Base-by-base conservation (phyloP, 2,113 vertebrate species). In the Neotragus pygmaeus region DNA sequence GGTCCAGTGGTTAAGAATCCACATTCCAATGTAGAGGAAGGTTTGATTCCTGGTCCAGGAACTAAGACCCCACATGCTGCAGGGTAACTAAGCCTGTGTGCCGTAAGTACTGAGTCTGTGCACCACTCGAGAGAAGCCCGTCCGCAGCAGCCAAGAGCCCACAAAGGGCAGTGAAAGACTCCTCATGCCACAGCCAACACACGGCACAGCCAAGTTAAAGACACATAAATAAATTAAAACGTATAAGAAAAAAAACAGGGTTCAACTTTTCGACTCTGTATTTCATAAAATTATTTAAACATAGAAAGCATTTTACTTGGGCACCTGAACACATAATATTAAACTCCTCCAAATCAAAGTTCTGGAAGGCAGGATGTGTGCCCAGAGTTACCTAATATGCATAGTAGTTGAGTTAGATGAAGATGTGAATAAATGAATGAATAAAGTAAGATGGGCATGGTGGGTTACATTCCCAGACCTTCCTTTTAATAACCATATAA, bases 51-150 rank as follows among this genome's bases (percentile, higher is more conserved):
- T 43, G 12, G 12, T 27, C 23, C 70, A 27, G 70, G 39, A 75
- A 75, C 70, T 15, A 27, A 43, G 23, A 25, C 23, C 23, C 39
- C 36, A 43, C 70, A 14, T 14, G 23, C 39, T 27, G 6, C 23
- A 25, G 70, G 23, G 70, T 39, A 43, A 7, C 39, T 43, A 43
- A 75, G 70, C 70, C 70, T 1, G 0, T 7, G 70, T 43, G 6
- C 70, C 12, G 0, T 75, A 43, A 75, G 6, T 27, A 43, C 39
- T 43, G 39, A 75, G 70, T 14, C 70, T 27, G 36, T 15, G 39
- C 6, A 25, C 3, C 23, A 27, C 70, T 27, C 5, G 1, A 15
- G 23, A 75, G 23, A 75, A 43, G 12, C n/a, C 19, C 1, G 0
- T 39, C n/a, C 3, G 2, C 10, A 36, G 66, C 66, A 23, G 36